A percentile compares a stretch with the other conserved stretches of the same genome.
Conservation (phyloP, 2,888 invertebrate genomes). For the Parasteatoda lunata region DNA sequence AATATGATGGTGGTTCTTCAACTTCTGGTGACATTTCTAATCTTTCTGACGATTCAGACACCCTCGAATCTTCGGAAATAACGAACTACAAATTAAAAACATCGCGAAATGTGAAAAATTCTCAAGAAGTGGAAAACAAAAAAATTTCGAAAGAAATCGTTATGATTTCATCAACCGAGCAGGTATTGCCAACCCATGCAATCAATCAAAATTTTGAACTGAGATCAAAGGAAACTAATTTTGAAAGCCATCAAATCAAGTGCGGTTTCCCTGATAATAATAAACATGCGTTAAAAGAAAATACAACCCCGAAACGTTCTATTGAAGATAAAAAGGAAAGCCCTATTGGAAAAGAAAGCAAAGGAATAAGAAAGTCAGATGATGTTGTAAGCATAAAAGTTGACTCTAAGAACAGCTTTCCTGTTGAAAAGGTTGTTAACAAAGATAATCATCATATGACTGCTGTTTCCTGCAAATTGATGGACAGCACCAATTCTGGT, state of each 20-base stretch:
- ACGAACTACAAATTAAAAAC: slow-evolving; percentile 20
- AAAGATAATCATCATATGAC: neutral
- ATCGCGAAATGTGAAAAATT: slow-evolving; percentile 4
- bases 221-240: too few species aligned
- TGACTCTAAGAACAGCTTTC: neutral
- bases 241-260: too few species aligned
- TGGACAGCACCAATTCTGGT: neutral
- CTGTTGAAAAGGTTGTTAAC: neutral
- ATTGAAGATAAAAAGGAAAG: neutral
- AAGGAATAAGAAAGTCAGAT: neutral
- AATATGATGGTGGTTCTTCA: slow-evolving; percentile 53
- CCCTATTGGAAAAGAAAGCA: neutral
- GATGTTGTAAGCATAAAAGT: neutral
- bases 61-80: slow-evolving; percentile 19
- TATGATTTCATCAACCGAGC: too few species aligned
- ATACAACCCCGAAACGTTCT: neutral
- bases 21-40: slow-evolving; percentile 60
- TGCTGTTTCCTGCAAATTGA: neutral
- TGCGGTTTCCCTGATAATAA: too few species aligned
- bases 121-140: slow-evolving; percentile 14
- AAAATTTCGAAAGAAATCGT: neutral
- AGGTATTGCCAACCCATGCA: too few species aligned
- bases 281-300: neutral
- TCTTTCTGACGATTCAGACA: slow-evolving; percentile 61
- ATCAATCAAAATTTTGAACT: too few species aligned